These are phyloP conservation scores for Hoplostethus atlanticus DNA, from an alignment of 2,797 vertebrate species.

Conservation along the genomic window DNA sequence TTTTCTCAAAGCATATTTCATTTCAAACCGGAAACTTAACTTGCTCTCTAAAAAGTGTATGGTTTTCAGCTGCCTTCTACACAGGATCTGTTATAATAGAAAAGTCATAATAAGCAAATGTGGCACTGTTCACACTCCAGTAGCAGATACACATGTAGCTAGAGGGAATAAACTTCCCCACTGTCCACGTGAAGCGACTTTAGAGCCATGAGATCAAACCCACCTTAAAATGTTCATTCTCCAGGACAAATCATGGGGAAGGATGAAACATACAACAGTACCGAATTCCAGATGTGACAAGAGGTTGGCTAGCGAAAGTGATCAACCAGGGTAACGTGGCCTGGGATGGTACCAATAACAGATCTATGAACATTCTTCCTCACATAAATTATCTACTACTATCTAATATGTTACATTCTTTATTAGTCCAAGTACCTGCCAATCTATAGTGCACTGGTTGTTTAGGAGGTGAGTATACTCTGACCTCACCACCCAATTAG, in stretches of 20 bases:
- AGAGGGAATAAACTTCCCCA: background rate
- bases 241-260: background rate
- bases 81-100: background rate
- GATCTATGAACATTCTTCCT: constrained; percentile 24
- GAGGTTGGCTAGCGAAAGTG: background rate
- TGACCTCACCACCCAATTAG: background rate
- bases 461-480: constrained; percentile 8
- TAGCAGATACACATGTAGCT: background rate
- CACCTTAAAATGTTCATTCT: background rate
- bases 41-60: background rate
- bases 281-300: background rate
- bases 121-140: background rate
- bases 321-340: background rate
- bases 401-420: background rate
- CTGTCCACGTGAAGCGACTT: background rate
- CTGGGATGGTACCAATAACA: constrained; percentile 17
- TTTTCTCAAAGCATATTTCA: background rate
- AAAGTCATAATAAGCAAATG: background rate
- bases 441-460: background rate
- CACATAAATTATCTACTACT: background rate
- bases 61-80: constrained; percentile 10
- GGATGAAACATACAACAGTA: background rate
- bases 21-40: constrained; percentile 18
- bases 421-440: background rate
- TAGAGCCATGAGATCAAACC: background rate